Conservation (phyloP, 1,140 invertebrate species). For the Batillaria attramentaria region DNA sequence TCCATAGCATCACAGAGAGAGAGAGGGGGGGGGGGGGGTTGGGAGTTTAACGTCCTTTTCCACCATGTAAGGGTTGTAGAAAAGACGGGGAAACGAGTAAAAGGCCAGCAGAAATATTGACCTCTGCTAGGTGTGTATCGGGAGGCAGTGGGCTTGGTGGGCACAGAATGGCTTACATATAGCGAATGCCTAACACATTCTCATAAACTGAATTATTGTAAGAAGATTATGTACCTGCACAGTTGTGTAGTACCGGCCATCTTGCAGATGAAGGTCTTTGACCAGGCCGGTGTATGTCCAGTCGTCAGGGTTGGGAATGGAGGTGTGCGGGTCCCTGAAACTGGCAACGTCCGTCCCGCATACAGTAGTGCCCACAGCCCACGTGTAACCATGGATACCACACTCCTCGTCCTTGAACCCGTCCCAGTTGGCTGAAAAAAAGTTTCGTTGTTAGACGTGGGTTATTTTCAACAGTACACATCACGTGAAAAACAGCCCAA, state of each 20-base stretch:
- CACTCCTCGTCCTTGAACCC: conserved; percentile 61
- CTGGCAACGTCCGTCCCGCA: conserved; percentile 49
- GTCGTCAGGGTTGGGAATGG: conserved; percentile 44
- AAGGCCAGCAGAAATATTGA: too few species aligned
- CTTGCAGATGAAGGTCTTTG: conserved; percentile 46
- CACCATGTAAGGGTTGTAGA: too few species aligned
- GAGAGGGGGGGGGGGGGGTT: too few species aligned
- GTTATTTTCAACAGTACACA: background rate
- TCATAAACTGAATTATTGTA: too few species aligned
- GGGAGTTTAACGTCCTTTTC: too few species aligned
- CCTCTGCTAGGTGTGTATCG: too few species aligned
- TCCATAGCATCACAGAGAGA: too few species aligned
- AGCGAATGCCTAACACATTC: too few species aligned
- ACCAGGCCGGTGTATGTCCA: conserved; percentile 56
- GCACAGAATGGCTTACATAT: too few species aligned
- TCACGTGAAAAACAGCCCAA: background rate
- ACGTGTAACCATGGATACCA: conserved; percentile 58
- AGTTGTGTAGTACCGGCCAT: conserved; percentile 54
- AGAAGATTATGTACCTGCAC: conserved; percentile 12
- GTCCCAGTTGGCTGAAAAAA: conserved; percentile 56
- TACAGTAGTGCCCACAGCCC: conserved; percentile 49
- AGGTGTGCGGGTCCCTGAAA: conserved; percentile 53
- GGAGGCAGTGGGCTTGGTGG: too few species aligned
- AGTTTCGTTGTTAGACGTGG: background rate
- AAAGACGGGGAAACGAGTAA: too few species aligned